Evolutionary conservation across 1,140 invertebrate genomes (phyloP), one percentile per base, ranked within the genome.

Genomic region (Orussus abietinus): DNA sequence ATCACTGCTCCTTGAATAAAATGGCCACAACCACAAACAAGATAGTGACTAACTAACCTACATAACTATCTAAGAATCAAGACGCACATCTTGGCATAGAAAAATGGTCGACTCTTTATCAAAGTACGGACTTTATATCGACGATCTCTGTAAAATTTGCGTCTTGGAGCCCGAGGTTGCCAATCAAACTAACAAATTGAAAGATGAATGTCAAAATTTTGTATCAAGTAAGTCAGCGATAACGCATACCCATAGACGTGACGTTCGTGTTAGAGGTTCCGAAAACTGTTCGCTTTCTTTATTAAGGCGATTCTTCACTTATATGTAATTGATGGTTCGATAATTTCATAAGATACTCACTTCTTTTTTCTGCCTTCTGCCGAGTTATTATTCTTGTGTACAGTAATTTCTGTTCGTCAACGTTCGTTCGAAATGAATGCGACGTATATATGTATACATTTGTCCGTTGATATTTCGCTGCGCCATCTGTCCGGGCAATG

Each of bases 61-160:
- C n/a, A n/a, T n/a, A n/a, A n/a, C n/a, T n/a, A n/a, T n/a, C n/a
- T n/a, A n/a, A n/a, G n/a, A n/a, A n/a, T n/a, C n/a, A n/a, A n/a
- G n/a, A n/a, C n/a, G n/a, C n/a, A n/a, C n/a, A n/a, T n/a, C n/a
- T n/a, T n/a, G 1, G 25, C 9, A 26, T 7, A 53, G 38, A 57
- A 66, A 60, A 75, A 88, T 88, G 77, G 80, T 85, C 34, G 88
- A 90, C 56, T 77, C 82, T 42, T 63, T 90, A 28, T 70, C 78
- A 28, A 83, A 84, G 69, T 79, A 80, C 38, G 87, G 88, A 22
- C 75, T 93, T 47, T 88, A 83, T 72, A 86, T 92, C 49, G 89
- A 93, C 68, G 88, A 92, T 69, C 78, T 91, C 13, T 85, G 90
- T 62, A 91, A 90, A 77, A 81, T 92, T 45, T 76, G 85, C 55